phyloP scores from a whole-genome alignment of 1,140 invertebrate species.

The Drosophila pachea region DNA sequence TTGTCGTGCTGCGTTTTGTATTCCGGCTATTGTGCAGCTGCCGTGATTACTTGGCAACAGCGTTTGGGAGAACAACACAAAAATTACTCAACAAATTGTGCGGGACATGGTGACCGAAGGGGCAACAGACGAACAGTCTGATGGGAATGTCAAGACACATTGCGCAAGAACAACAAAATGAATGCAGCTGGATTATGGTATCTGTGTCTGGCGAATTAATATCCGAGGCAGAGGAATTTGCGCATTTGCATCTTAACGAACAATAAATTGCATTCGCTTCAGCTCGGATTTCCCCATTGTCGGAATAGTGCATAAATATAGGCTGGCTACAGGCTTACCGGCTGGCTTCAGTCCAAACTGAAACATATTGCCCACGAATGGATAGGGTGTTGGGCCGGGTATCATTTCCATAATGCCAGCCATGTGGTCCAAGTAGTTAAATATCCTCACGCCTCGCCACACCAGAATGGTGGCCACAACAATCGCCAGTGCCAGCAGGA shows the following conservation, averaged over 20 bases:
- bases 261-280: no score
- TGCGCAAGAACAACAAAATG: slow-evolving; percentile 22
- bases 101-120: slow-evolving; percentile 32
- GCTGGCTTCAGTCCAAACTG: slow-evolving; percentile 74
- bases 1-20: slow-evolving; percentile 35
- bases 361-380: slow-evolving; percentile 73
- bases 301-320: slow-evolving; percentile 68
- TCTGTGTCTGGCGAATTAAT: neutral
- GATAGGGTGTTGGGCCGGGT: slow-evolving; percentile 72
- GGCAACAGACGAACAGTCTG: slow-evolving; percentile 23
- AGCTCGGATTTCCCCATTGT: no score
- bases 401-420: slow-evolving; percentile 77
- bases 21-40: slow-evolving; percentile 63
- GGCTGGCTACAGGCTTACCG: slow-evolving; percentile 50
- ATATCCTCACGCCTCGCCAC: slow-evolving; percentile 68
- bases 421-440: slow-evolving; percentile 73
- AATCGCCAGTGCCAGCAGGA: slow-evolving; percentile 61
- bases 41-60: slow-evolving; percentile 55
- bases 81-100: slow-evolving; percentile 63
- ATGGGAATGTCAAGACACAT: slow-evolving; percentile 49
- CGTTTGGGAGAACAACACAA: slow-evolving; percentile 30
- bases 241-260: neutral
- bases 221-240: neutral
- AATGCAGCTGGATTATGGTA: neutral
- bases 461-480: slow-evolving; percentile 63